These are phyloP conservation scores for Unio delphinus DNA, from an alignment of 2,888 invertebrate species.

Conservation along the genomic window DNA sequence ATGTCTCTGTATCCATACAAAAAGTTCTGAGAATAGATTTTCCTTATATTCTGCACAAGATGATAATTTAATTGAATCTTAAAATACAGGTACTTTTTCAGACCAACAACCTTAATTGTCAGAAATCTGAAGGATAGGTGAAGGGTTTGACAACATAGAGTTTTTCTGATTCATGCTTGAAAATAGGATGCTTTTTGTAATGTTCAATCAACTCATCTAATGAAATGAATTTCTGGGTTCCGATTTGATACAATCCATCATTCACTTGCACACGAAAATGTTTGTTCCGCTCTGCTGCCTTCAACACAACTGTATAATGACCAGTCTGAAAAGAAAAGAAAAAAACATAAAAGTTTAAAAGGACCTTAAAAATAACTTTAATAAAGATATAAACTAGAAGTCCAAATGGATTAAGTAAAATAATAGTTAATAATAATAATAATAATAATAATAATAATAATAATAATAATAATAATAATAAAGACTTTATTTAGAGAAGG, in stretches of 20 bases:
- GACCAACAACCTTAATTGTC: too few species aligned
- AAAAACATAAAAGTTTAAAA: constrained; percentile 3
- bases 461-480: too few species aligned
- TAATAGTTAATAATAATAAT: too few species aligned
- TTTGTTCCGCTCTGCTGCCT: constrained; percentile 97
- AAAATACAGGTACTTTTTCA: too few species aligned
- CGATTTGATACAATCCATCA: constrained; percentile 91
- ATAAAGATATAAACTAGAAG: background rate
- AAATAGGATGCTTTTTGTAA: constrained; percentile 99
- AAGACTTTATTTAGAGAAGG: too few species aligned
- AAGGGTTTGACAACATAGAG: constrained; percentile 95
- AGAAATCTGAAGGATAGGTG: constrained; percentile 59
- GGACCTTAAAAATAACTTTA: background rate
- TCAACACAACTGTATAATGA: constrained; percentile 97
- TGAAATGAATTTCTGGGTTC: constrained; percentile 96
- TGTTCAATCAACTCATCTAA: constrained; percentile 97
- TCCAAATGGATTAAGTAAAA: too few species aligned
- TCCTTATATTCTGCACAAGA: too few species aligned
- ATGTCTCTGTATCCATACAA: too few species aligned
- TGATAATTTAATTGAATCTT: too few species aligned
- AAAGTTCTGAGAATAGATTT: too few species aligned
- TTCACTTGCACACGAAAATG: constrained; percentile 97
- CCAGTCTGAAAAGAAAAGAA: constrained; percentile 83
- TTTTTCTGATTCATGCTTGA: constrained; percentile 90
- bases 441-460: too few species aligned